Percentiles rank a stretch among this genome's conserved stretches.
These are phyloP conservation scores for Sebastiscus albofasciatus DNA, from an alignment of 2,797 vertebrate genomes.

Conservation along the genomic window DNA sequence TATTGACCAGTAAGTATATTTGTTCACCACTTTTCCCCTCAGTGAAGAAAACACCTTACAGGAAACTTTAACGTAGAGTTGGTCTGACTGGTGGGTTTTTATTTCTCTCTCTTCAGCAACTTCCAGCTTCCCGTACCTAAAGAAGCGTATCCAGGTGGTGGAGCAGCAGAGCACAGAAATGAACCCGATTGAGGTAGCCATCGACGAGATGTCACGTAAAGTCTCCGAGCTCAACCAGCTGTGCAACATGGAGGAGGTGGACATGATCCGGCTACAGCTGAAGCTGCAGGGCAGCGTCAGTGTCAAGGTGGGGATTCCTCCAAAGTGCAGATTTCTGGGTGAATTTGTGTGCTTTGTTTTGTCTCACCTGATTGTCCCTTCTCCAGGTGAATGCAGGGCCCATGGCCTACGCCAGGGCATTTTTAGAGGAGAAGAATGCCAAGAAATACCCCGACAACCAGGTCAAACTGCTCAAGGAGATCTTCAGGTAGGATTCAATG, in stretches of 20 bases:
- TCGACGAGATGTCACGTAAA: slow-evolving; percentile 98
- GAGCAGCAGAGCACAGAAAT: slow-evolving; percentile 96
- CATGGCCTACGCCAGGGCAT: slow-evolving; percentile 97
- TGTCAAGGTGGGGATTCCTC: slow-evolving; percentile 86
- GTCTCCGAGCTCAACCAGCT: slow-evolving; percentile 97
- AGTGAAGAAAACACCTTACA: background rate
- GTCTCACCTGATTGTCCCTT: background rate
- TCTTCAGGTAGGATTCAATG: slow-evolving; percentile 90
- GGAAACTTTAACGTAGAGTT: background rate
- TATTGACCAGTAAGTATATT: slow-evolving; percentile 88
- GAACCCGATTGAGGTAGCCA: slow-evolving; percentile 97
- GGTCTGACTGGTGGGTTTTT: background rate
- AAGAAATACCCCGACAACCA: slow-evolving; percentile 99
- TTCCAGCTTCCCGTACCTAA: slow-evolving; percentile 95
- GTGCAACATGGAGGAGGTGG: slow-evolving; percentile 94
- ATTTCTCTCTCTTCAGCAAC: slow-evolving; percentile 81
- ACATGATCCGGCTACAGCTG: slow-evolving; percentile 98
- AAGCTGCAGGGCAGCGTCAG: slow-evolving; percentile 98
- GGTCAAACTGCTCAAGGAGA: slow-evolving; percentile 96
- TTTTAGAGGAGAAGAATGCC: slow-evolving; percentile 96
- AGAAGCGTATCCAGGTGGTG: slow-evolving; percentile 96
- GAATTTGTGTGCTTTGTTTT: background rate
- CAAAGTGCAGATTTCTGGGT: background rate
- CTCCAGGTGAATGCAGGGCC: slow-evolving; percentile 96
- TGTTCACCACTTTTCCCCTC: background rate